phyloP scores from a whole-genome alignment of 2,113 vertebrate genomes.

The Macquaria australasica region DNA sequence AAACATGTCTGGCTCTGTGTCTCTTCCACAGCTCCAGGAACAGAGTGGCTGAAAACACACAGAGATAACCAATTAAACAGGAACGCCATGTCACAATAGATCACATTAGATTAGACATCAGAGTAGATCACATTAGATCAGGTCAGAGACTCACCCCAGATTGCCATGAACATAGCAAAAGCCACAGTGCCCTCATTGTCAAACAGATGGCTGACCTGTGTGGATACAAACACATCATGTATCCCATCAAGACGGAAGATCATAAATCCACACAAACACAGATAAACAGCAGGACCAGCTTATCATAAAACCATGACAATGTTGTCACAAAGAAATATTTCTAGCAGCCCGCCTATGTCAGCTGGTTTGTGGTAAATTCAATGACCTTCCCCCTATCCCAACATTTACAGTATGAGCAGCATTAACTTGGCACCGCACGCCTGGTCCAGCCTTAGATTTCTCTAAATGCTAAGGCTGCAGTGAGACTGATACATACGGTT shows the following conservation, averaged over 20 bases:
- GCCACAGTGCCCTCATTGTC: conserved; percentile 93
- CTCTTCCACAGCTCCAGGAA: conserved; percentile 97
- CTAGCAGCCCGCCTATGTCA: background rate
- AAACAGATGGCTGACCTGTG: conserved; percentile 92
- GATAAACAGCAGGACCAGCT: background rate
- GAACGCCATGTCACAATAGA: background rate
- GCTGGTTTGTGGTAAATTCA: background rate
- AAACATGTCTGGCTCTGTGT: conserved; percentile 83
- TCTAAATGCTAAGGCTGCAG: background rate
- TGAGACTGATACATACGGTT: background rate
- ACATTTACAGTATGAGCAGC: background rate
- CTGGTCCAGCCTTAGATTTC: background rate
- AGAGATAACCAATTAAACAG: background rate
- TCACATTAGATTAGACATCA: background rate
- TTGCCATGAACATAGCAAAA: conserved; percentile 95
- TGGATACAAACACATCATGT: conserved; percentile 3
- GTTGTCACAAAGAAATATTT: background rate
- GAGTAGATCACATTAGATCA: background rate
- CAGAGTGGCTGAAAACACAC: conserved; percentile 86
- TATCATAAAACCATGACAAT: background rate
- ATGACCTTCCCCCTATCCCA: background rate
- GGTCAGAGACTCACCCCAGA: conserved; percentile 90
- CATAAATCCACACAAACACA: background rate
- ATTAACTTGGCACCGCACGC: background rate
- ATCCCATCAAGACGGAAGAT: background rate